Base-by-base conservation (phyloP, 2,113 vertebrate genomes). In the Podarcis raffonei region DNA sequence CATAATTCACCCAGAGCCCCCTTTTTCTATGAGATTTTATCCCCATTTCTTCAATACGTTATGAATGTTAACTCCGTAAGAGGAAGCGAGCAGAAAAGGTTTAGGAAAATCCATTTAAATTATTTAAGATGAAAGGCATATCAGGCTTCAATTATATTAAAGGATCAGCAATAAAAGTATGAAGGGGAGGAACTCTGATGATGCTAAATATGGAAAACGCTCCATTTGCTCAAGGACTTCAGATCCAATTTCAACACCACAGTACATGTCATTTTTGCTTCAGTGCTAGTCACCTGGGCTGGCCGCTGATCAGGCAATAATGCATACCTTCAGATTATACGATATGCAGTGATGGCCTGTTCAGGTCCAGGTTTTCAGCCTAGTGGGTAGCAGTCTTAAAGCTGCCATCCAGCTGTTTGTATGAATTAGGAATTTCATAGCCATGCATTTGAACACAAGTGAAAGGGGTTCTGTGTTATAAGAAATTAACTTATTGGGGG, bases 141-240 rank as follows among this genome's bases (percentile, higher is more conserved):
- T 98, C 97, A 97, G 96, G 96, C 96, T 96, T 95, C 96, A 97
- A 97, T 97, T 97, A 95, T 96, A 97, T 97, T 97, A 97, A 97
- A 98, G 97, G 95, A 97, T 96, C 95, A 95, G 95, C 93, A 96
- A 97, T 95, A 93, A 96, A 82, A 96, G 96, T 97, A 97, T 97
- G 96, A 97, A 96, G 97, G 96, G 96, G 97, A 94, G 95, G 96
- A 97, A 98, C 97, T 98, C 96, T 97, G 97, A 97, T 95, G 96
- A 97, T 92, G 95, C 97, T 97, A 97, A 98, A 98, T 96, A 97
- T 97, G 97, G 97, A 97, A 97, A 98, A 98, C 94, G 94, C 95
- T 96, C 96, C 93, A 97, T 97, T 97, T 97, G 97, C 98, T 98
- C 97, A 98, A 97, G 97, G 92, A 95, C 95, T 96, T 95, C 95